Evolutionary conservation across 2,113 vertebrate genomes (phyloP).

Genomic region (Osmerus eperlanus): DNA sequence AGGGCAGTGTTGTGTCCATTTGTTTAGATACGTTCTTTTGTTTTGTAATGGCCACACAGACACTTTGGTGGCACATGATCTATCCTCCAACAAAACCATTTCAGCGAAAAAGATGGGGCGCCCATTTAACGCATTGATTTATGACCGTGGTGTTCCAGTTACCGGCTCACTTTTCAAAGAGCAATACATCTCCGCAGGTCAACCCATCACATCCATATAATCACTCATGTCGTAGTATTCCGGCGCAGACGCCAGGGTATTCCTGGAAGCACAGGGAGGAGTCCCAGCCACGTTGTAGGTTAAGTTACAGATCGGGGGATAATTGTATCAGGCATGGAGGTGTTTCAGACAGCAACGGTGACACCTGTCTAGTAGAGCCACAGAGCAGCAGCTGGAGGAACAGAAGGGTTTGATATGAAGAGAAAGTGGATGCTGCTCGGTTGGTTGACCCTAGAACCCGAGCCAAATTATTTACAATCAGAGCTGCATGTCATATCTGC

Average conservation of each 20-base stretch:
- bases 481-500: constrained; percentile 61
- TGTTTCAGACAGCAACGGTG: constrained; percentile 45
- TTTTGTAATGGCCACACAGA: constrained; percentile 6
- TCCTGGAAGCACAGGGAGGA: constrained; percentile 56
- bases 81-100: constrained; percentile 17
- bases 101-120: constrained; percentile 23
- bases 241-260: constrained; percentile 29
- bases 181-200: constrained; percentile 55
- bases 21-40: background rate
- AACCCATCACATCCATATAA: constrained; percentile 56
- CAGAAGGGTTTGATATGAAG: constrained; percentile 65
- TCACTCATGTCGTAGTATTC: constrained; percentile 58
- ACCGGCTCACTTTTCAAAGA: constrained; percentile 55
- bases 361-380: constrained; percentile 61
- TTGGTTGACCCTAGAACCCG: constrained; percentile 64
- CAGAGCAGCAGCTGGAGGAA: constrained; percentile 64
- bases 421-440: constrained; percentile 55
- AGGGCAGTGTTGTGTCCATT: background rate
- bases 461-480: constrained; percentile 80
- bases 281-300: constrained; percentile 46
- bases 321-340: constrained; percentile 56
- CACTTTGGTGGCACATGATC: constrained; percentile 19
- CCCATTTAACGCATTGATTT: constrained; percentile 58
- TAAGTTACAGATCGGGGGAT: constrained; percentile 53
- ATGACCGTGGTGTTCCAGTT: constrained; percentile 42